Base-by-base conservation (phyloP, 2,888 invertebrate species). In the Brachylomia viminalis region DNA sequence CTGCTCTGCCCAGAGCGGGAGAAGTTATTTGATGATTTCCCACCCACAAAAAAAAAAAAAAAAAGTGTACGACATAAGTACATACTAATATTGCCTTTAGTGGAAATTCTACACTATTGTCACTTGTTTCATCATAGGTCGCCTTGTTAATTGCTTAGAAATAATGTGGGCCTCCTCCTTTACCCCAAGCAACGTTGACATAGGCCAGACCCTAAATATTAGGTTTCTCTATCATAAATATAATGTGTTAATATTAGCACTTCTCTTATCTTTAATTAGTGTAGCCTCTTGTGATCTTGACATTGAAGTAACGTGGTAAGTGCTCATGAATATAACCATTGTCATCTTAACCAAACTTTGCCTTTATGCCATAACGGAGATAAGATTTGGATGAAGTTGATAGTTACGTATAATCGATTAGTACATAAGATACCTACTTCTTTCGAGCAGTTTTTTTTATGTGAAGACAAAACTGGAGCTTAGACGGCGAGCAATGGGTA, bases 221-320 rank as follows among this genome's bases (percentile, higher is more conserved):
- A 56, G n/a, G 54, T 82, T 54, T 61, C 83, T 20, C 38, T 61
- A 42, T 59, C 23, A 30, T 61, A 52, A 61, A 42, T 38, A 66
- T 23, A 61, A 20, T 77, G 58, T 76, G 56, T 27, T 59, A 76
- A 77, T 65, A 82, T 78, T 76, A 27, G 17, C 33, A 23, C 23
- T 11, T 42, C 23, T 75, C 42, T 56, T 56, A 74, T 49, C 54
- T 75, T 61, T 52, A 80, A 49, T 49, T 49, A 80, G 27, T 8
- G 27, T 56, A 30, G 23, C 15, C n/a, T 61, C 54, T 47, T 61
- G 10, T 1, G 20, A 23, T 27, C 20, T 20, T 8, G 30, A 76
- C 23, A 15, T 72, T 30, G 30, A 38, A 47, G 23, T 33, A 47
- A 56, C 27, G 17, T 20, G 2, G 15, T 8, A 23, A 17, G 6